Evolutionary conservation across 2,797 vertebrate genomes (phyloP), one percentile per base, ranked within the genome.

Genomic region (Gymnoscopelus braueri): DNA sequence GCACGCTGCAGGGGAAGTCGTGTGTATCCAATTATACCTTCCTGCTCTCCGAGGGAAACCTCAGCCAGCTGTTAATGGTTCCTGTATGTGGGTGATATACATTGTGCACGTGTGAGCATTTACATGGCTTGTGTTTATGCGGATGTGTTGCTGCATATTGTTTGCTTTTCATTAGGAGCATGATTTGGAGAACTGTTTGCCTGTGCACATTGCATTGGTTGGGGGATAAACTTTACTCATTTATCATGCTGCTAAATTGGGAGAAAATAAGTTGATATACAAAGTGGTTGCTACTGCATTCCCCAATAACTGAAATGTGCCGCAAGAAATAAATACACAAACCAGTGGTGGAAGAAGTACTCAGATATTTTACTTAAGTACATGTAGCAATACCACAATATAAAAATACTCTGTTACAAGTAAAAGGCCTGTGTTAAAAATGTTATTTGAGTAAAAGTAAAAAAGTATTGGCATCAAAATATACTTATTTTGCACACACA

Each of bases 1-100:
- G 61, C 39, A 49, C 11, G 48, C 49, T 92, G 71, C 78, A 90
- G 6, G 88, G 80, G 74, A 92, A 92, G 92, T 75, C 62, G 11
- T 49, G 39, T 60, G 51, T 60, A 71, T 76, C 59, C 71, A 58
- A 71, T 81, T 87, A 88, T 84, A 78, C 78, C 70, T 72, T 83
- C 77, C 79, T 65, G 67, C 69, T 71, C 72, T 72, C 77, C 26
- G 64, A 81, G 79, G 72, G 65, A 72, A 67, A 78, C 58, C 65
- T 75, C 74, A 74, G 69, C 62, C 73, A 73, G 75, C 79, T 79
- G 74, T 76, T 80, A 79, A 74, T 71, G 62, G 60, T 74, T 85
- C 75, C 84, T 75, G 76, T 65, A 59, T 65, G 73, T 54, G 69
- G 70, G 68, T 81, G 71, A 48, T 7, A 19, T 19, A 19, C 1